A percentile compares a stretch with the other conserved stretches of the same genome.
phyloP scores from a whole-genome alignment of 2,888 invertebrate species.

The Blastobasis adustella region DNA sequence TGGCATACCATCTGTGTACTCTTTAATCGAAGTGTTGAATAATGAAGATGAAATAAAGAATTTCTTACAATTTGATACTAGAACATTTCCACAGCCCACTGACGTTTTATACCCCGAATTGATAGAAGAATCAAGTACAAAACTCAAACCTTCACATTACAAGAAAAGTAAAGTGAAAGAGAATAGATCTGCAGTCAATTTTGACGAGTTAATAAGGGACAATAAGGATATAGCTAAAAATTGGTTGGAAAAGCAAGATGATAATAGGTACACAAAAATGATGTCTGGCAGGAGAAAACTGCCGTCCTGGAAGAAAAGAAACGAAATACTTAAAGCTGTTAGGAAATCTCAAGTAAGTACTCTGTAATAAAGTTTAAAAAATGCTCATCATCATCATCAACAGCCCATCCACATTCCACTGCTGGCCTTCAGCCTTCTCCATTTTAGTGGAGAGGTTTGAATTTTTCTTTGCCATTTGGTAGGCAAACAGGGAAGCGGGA shows the following conservation, averaged over 20 bases:
- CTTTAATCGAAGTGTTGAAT: slow-evolving; percentile 80
- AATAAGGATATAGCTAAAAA: slow-evolving; percentile 77
- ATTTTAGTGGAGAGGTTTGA: too few species aligned
- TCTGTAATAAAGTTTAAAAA: background rate
- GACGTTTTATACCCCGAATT: slow-evolving; percentile 77
- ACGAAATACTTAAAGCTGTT: slow-evolving; percentile 80
- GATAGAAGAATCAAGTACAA: slow-evolving; percentile 42
- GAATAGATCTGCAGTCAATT: slow-evolving; percentile 63
- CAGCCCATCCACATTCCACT: too few species aligned
- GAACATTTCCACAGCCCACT: slow-evolving; percentile 66
- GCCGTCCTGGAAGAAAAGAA: slow-evolving; percentile 83
- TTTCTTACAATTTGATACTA: slow-evolving; percentile 72
- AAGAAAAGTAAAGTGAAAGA: slow-evolving; percentile 76
- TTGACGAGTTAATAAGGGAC: slow-evolving; percentile 73
- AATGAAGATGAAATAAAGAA: slow-evolving; percentile 79
- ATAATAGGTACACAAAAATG: slow-evolving; percentile 79
- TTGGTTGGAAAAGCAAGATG: slow-evolving; percentile 76
- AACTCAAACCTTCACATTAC: slow-evolving; percentile 75
- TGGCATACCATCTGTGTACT: slow-evolving; percentile 83
- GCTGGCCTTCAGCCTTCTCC: too few species aligned
- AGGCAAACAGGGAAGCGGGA: too few species aligned
- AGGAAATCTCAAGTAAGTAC: slow-evolving; percentile 72
- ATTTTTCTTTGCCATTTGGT: too few species aligned
- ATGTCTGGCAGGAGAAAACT: slow-evolving; percentile 76
- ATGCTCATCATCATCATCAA: too few species aligned